Evolutionary conservation across 2,888 invertebrate genomes (phyloP), one percentile per base, ranked within the genome.

Genomic region (Azorinus chamasolen): DNA sequence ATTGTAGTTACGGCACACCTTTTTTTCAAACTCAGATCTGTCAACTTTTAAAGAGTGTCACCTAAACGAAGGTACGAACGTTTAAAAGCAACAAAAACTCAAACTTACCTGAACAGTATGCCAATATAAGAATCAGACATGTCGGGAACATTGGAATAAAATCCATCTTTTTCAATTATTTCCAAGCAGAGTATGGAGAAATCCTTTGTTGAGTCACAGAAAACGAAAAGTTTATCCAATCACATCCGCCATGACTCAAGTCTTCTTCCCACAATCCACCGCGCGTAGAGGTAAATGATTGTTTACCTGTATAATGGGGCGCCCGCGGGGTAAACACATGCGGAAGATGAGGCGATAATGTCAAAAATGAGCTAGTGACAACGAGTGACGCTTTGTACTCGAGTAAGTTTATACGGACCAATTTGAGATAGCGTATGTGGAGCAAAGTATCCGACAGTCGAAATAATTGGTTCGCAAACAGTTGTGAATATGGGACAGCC

Each of bases 171-270:
- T 1, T 10, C 0, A 4, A 6, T 32, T 32, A 6, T 32, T 10
- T 32, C 4, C 10, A 4, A 32, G 32, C 32, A 32, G 32, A 32
- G 10, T 32, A 6, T 32, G 32, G 10, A 32, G 32, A 32, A 32
- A 32, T 39, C 55, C n/a, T 54, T 6, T 2, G 45, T 69, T 74
- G 74, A 74, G 74, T 74, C 74, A 74, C 57, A n/a, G 32, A 25
- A 63, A 63, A 63, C 50, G 61, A 59, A 74, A 74, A 53, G 37
- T 37, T 53, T 68, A 41, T 63, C 68, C 51, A 59, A 45, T 58
- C 66, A 72, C 68, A 77, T 77, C 77, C 77, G 77, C 72, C 72
- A 78, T 78, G 77, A 78, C 72, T 78, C 77, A 78, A 78, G 64
- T 24, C 18, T 41, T 64, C 32, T 43, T 72, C 72, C 77, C 72